Conservation (phyloP, 1,140 invertebrate species). For the Phortica variegata region DNA sequence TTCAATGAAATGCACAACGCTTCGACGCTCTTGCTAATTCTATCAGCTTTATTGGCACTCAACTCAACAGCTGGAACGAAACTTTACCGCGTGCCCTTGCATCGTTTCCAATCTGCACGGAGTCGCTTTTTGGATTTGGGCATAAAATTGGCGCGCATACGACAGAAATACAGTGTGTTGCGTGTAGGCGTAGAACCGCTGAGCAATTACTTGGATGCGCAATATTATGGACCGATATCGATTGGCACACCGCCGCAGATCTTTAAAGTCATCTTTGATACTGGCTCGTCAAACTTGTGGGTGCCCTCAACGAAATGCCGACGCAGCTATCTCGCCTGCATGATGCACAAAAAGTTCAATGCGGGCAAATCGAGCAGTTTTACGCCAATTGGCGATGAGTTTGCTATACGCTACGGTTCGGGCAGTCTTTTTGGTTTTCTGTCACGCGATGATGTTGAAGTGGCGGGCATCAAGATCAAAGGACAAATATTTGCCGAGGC, state of each 20-base stretch:
- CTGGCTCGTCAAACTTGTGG: constrained; percentile 98
- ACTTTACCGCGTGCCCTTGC: constrained; percentile 28
- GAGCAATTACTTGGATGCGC: constrained; percentile 92
- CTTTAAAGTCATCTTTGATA: constrained; percentile 97
- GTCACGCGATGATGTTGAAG: constrained; percentile 80
- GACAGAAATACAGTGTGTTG: background rate
- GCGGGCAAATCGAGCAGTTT: constrained; percentile 80
- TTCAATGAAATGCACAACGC: constrained; percentile 4
- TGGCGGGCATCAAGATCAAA: constrained; percentile 68
- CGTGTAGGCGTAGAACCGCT: constrained; percentile 51
- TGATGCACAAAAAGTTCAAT: constrained; percentile 89
- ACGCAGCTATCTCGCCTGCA: constrained; percentile 87
- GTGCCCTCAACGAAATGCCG: constrained; percentile 91
- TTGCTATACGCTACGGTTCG: constrained; percentile 92
- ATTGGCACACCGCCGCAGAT: constrained; percentile 91
- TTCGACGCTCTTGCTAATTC: background rate
- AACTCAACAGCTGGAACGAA: background rate
- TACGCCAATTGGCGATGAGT: constrained; percentile 80
- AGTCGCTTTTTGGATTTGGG: constrained; percentile 38
- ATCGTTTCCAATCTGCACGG: constrained; percentile 33
- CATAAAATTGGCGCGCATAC: constrained; percentile 5
- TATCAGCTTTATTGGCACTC: no score
- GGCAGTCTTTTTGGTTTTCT: constrained; percentile 94
- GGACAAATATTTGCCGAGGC: constrained; percentile 97
- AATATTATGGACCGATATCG: constrained; percentile 92